Conservation (phyloP, 2,888 invertebrate genomes). For the Danaus chrysippus region DNA sequence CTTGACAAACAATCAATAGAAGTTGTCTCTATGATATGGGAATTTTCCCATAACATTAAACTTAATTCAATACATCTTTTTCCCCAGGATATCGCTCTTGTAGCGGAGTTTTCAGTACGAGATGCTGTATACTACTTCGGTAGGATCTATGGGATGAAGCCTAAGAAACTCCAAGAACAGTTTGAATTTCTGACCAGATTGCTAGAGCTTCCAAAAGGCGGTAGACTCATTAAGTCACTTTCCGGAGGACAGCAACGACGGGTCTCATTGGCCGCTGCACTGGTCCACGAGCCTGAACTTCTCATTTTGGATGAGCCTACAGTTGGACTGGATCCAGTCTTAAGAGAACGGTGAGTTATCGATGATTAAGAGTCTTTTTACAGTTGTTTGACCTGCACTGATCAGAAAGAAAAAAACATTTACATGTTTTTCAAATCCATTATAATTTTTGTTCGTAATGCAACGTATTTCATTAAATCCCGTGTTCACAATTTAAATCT, state of each 20-base stretch:
- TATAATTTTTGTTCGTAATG: no score
- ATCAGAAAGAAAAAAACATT: no score
- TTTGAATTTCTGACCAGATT: slow-evolving; percentile 84
- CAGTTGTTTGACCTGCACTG: no score
- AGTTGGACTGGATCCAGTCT: slow-evolving; percentile 94
- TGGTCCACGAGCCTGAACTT: slow-evolving; percentile 92
- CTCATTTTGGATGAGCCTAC: slow-evolving; percentile 96
- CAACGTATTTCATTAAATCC: no score
- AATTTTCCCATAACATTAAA: no score
- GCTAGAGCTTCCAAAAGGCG: slow-evolving; percentile 86
- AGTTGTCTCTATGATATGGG: no score
- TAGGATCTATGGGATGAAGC: slow-evolving; percentile 87
- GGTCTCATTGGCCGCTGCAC: slow-evolving; percentile 92
- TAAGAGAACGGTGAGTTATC: slow-evolving; percentile 85
- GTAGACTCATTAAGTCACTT: slow-evolving; percentile 81
- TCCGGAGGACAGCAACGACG: slow-evolving; percentile 95
- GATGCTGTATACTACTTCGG: slow-evolving; percentile 94
- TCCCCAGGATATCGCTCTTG: slow-evolving; percentile 86
- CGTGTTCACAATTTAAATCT: no score
- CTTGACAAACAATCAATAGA: no score
- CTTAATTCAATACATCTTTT: not conserved
- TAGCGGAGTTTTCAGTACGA: slow-evolving; percentile 88
- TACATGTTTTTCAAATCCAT: no score
- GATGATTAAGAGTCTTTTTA: not conserved
- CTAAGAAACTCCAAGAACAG: slow-evolving; percentile 80